Evolutionary conservation across 2,888 invertebrate genomes (phyloP).

Genomic region (Meliscaeva auricollis): DNA sequence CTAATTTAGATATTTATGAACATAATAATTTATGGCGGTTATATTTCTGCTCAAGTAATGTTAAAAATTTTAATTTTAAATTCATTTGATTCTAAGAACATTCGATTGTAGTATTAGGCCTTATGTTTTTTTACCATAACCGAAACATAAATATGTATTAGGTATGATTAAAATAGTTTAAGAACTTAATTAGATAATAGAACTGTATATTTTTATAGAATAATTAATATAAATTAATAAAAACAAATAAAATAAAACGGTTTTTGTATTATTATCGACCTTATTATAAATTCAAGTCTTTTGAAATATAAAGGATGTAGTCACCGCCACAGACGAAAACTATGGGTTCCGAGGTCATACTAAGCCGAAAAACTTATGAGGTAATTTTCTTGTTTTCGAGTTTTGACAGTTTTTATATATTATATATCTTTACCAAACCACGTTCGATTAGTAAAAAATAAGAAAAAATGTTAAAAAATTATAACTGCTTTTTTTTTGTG

Average conservation of each 20-base stretch:
- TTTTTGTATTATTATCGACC: neutral
- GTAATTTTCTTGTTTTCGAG: too few species aligned
- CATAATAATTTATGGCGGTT: slow-evolving; percentile 17
- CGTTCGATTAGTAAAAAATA: too few species aligned
- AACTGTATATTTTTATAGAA: slow-evolving; percentile 62
- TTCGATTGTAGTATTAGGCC: slow-evolving; percentile 46
- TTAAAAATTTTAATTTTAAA: slow-evolving; percentile 17
- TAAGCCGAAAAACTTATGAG: too few species aligned
- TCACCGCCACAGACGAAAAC: too few species aligned
- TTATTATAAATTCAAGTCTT: too few species aligned
- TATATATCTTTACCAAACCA: too few species aligned
- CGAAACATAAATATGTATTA: slow-evolving; percentile 22
- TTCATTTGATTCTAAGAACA: slow-evolving; percentile 40
- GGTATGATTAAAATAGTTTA: slow-evolving; percentile 40
- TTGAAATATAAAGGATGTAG: too few species aligned
- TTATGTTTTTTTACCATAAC: slow-evolving; percentile 32
- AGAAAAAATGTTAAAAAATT: too few species aligned
- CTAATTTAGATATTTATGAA: slow-evolving; percentile 50
- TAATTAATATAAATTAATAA: slow-evolving; percentile 61
- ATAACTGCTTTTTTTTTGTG: too few species aligned
- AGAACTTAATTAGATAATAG: slow-evolving; percentile 35
- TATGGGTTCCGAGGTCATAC: too few species aligned
- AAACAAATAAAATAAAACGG: slow-evolving; percentile 15
- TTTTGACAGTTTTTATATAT: too few species aligned
- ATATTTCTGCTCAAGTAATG: neutral